Evolutionary conservation across 2,888 invertebrate species (phyloP).

Genomic region (Junonia oenone): DNA sequence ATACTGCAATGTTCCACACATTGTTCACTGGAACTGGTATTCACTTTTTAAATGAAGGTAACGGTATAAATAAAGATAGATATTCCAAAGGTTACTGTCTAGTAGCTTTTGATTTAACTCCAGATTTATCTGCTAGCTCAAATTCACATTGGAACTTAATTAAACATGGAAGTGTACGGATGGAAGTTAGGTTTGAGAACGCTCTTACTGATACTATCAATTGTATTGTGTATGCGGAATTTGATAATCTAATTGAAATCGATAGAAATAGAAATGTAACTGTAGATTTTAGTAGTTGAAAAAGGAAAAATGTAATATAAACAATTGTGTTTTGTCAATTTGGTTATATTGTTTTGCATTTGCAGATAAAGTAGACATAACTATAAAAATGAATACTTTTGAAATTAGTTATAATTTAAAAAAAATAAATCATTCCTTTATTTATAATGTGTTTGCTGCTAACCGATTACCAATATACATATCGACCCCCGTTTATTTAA

Average conservation of each 20-base stretch:
- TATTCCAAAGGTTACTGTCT: conserved; percentile 31
- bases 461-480: too few species aligned
- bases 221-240: conserved; percentile 32
- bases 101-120: conserved; percentile 33
- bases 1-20: conserved; percentile 24
- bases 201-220: too few species aligned
- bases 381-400: background rate
- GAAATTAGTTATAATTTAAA: background rate
- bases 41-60: conserved; percentile 32
- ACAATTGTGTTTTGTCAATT: too few species aligned
- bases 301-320: background rate
- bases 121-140: conserved; percentile 29
- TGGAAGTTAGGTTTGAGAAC: conserved; percentile 31
- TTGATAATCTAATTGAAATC: conserved; percentile 32
- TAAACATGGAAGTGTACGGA: conserved; percentile 29
- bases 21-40: conserved; percentile 33
- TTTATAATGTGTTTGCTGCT: too few species aligned
- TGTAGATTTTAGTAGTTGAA: conserved; percentile 21
- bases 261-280: conserved; percentile 16
- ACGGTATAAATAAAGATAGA: conserved; percentile 31
- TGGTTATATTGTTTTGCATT: background rate
- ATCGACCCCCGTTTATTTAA: too few species aligned
- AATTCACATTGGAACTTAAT: conserved; percentile 31
- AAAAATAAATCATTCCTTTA: background rate
- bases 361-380: background rate